Percentiles rank a stretch among this genome's conserved stretches.
Conservation (phyloP, 2,113 vertebrate genomes). For the Sylvietta virens region DNA sequence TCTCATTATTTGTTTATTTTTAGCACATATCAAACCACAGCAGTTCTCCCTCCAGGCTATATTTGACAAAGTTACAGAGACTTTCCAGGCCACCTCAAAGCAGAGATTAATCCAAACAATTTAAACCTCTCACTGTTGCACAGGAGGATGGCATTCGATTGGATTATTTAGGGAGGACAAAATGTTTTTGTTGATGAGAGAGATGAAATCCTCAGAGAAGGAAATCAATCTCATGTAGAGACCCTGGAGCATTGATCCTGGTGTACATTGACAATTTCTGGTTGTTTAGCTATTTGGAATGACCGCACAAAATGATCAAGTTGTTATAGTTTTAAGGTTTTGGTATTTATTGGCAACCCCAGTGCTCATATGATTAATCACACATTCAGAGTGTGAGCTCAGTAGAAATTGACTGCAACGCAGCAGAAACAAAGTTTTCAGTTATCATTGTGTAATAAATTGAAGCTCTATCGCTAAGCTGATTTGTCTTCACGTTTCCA, state of each 20-base stretch:
- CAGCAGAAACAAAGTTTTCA: constrained; percentile 76
- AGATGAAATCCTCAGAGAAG: constrained; percentile 83
- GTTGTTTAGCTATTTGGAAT: constrained; percentile 80
- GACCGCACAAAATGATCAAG: constrained; percentile 80
- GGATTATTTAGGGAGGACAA: constrained; percentile 84
- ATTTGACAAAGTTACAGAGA: constrained; percentile 23
- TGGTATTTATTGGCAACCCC: constrained; percentile 83
- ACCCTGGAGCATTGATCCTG: constrained; percentile 81
- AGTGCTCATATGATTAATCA: constrained; percentile 87
- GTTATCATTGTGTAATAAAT: constrained; percentile 74
- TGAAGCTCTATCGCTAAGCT: constrained; percentile 72
- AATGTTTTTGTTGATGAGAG: constrained; percentile 86
- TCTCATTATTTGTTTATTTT: constrained; percentile 9
- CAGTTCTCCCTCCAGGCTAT: neutral
- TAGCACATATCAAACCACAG: neutral
- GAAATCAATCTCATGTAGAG: constrained; percentile 82
- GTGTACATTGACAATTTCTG: constrained; percentile 79
- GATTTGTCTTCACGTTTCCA: constrained; percentile 75
- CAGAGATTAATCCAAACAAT: constrained; percentile 40
- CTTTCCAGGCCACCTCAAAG: constrained; percentile 2
- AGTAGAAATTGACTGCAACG: constrained; percentile 77
- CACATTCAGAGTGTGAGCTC: constrained; percentile 76
- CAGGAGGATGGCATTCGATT: constrained; percentile 73
- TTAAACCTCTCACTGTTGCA: constrained; percentile 31
- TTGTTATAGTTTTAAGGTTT: constrained; percentile 79